Conservation (phyloP, 2,113 vertebrate genomes). For the Protomyctophum bolini region DNA sequence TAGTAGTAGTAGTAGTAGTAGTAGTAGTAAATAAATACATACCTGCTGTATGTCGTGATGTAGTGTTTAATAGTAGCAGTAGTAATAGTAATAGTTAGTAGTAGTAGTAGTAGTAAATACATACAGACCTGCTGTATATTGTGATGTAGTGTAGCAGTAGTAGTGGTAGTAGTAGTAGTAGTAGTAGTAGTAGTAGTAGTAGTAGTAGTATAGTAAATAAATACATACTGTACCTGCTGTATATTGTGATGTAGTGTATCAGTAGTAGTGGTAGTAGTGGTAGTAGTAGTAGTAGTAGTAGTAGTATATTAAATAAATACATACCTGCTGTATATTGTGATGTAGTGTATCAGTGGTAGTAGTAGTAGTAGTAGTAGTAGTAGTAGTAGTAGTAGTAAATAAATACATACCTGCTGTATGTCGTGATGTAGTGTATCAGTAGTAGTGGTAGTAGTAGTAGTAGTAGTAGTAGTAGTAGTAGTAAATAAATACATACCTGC, state of each 20-base stretch:
- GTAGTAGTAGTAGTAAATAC: too few species aligned
- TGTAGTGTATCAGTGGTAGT: slow-evolving; percentile 81
- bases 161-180: too few species aligned
- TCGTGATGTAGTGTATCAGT: slow-evolving; percentile 89
- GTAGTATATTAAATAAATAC: background rate
- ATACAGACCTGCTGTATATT: slow-evolving; percentile 94
- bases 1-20: background rate
- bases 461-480: too few species aligned
- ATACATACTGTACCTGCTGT: too few species aligned
- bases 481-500: slow-evolving; percentile 81
- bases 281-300: background rate
- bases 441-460: too few species aligned
- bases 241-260: too few species aligned
- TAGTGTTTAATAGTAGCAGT: slow-evolving; percentile 77
- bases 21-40: background rate
- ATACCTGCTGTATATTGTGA: slow-evolving; percentile 97
- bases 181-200: too few species aligned
- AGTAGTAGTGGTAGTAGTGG: too few species aligned
- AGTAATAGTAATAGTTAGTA: too few species aligned
- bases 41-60: slow-evolving; percentile 99
- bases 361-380: background rate
- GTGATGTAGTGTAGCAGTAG: slow-evolving; percentile 89
- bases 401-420: slow-evolving; percentile 92
- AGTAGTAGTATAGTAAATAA: too few species aligned
- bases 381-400: background rate